Conservation (phyloP, 2,888 invertebrate genomes). For the Brenthis daphne region DNA sequence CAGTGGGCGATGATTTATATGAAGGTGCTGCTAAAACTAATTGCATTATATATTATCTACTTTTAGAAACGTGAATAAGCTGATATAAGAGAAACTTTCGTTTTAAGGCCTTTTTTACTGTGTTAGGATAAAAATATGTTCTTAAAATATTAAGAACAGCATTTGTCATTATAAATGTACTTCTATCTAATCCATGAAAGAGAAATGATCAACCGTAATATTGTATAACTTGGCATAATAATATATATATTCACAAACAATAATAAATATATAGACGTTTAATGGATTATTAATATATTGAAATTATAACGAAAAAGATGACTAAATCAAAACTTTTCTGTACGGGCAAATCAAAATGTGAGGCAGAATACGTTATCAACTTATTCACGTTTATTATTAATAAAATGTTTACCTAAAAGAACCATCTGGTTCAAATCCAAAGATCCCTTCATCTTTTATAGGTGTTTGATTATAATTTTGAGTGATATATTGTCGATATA, state of each 20-base stretch:
- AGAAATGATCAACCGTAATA: too few species aligned
- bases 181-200: too few species aligned
- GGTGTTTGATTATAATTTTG: slow-evolving; percentile 82
- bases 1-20: slow-evolving; percentile 34
- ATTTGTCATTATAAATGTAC: too few species aligned
- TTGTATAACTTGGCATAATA: too few species aligned
- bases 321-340: background rate
- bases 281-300: too few species aligned
- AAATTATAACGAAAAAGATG: too few species aligned
- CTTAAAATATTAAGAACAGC: background rate
- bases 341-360: background rate
- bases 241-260: too few species aligned
- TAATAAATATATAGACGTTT: too few species aligned
- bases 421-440: slow-evolving; percentile 78
- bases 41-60: slow-evolving; percentile 13
- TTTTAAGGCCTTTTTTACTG: background rate
- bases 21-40: slow-evolving; percentile 39
- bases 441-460: slow-evolving; percentile 83
- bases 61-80: slow-evolving; percentile 7
- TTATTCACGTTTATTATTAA: slow-evolving; percentile 8
- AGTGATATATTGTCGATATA: slow-evolving; percentile 68
- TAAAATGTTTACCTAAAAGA: slow-evolving; percentile 68
- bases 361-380: background rate
- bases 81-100: slow-evolving; percentile 1
- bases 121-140: background rate